Conservation (phyloP, 2,113 vertebrate species). For the Boleophthalmus pectinirostris region DNA sequence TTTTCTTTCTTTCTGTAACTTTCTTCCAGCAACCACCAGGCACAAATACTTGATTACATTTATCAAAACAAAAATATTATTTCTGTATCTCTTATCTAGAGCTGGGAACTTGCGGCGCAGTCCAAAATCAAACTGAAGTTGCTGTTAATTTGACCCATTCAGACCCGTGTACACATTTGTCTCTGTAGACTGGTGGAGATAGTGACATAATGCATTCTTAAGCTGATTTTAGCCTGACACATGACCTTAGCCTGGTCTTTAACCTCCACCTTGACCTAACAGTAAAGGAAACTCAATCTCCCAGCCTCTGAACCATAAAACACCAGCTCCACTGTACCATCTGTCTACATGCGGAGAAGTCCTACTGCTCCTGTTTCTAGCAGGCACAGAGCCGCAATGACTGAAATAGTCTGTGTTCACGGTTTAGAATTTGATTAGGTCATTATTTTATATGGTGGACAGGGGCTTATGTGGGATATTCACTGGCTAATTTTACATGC, state of each 20-base stretch:
- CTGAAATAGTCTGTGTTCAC: neutral
- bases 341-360: neutral
- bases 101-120: too few relatives aligned
- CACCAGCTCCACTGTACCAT: neutral
- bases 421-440: too few relatives aligned
- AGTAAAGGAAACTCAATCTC: neutral
- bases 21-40: too few relatives aligned
- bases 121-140: neutral
- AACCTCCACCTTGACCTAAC: slow-evolving; percentile 1
- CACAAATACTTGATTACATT: too few relatives aligned
- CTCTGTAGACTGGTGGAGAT: neutral
- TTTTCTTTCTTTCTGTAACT: too few relatives aligned
- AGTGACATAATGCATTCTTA: slow-evolving; percentile 8
- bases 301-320: neutral
- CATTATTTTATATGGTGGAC: too few relatives aligned
- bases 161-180: neutral
- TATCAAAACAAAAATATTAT: too few relatives aligned
- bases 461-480: too few relatives aligned
- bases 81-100: too few relatives aligned
- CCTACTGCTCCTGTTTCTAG: too few relatives aligned
- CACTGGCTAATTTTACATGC: too few relatives aligned
- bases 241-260: neutral
- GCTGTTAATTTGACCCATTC: neutral
- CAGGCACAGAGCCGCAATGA: neutral
- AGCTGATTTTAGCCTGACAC: neutral